Conservation (phyloP, 2,113 vertebrate genomes). For the Etia nguti region DNA sequence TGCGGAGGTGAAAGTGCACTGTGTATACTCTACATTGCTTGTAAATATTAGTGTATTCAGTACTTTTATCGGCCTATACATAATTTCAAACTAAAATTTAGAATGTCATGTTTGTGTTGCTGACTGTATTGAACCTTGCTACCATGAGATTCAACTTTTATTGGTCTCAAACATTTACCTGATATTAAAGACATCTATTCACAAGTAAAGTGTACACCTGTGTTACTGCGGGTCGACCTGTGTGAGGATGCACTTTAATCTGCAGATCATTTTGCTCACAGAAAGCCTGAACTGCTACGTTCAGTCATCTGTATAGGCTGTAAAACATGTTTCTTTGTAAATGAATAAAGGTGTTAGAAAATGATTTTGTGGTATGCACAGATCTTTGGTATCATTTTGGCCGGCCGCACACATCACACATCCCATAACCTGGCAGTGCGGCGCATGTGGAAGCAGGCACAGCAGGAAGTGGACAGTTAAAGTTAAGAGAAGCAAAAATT, state of each 20-base stretch:
- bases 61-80: neutral
- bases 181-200: neutral
- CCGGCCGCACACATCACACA: accelerated
- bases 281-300: too few relatives aligned
- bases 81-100: neutral
- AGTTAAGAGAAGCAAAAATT: neutral
- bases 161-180: neutral
- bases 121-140: neutral
- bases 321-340: neutral
- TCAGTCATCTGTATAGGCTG: neutral
- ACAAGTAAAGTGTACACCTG: neutral
- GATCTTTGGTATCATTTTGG: neutral
- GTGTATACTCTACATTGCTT: neutral
- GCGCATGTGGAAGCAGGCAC: too few relatives aligned
- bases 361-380: neutral
- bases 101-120: neutral
- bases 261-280: neutral
- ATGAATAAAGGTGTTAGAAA: neutral
- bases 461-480: neutral
- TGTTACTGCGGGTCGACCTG: neutral
- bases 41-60: neutral
- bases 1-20: neutral
- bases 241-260: neutral
- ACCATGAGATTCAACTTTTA: neutral
- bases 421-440: neutral